Conservation (phyloP, 2,888 invertebrate genomes). For the Pristionchus japonicus region DNA sequence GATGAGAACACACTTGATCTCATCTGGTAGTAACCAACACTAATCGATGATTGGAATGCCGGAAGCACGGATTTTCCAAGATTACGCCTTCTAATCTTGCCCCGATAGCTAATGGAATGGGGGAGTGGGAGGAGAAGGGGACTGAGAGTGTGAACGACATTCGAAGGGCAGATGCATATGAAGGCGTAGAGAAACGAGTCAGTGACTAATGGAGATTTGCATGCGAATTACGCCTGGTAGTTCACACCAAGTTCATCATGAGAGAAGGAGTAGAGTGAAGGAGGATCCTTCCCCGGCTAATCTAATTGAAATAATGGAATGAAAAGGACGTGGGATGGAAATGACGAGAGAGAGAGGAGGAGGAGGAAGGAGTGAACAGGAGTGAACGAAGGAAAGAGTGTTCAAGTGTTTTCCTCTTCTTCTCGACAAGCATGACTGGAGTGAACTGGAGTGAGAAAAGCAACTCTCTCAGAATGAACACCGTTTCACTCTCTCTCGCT, state of each 20-base stretch:
- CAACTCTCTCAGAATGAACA: too few species aligned
- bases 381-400: neutral
- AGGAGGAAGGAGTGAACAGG: neutral
- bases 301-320: conserved; percentile 9
- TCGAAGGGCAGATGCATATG: neutral
- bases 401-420: neutral
- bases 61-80: neutral
- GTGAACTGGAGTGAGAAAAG: neutral
- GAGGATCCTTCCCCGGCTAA: neutral
- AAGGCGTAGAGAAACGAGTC: neutral
- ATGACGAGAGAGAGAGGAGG: neutral
- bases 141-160: neutral
- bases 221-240: neutral
- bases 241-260: neutral
- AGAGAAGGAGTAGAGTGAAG: neutral
- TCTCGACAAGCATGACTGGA: neutral
- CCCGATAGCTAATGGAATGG: neutral
- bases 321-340: neutral
- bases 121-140: neutral
- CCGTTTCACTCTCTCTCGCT: too few species aligned
- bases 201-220: neutral
- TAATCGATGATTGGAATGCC: neutral
- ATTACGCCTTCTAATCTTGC: neutral
- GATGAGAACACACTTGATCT: conserved; percentile 9
- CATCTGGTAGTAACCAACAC: neutral